A percentile compares a stretch with the other conserved stretches of the same genome.
phyloP scores from a whole-genome alignment of 2,113 vertebrate genomes.

The Casuarius casuarius region DNA sequence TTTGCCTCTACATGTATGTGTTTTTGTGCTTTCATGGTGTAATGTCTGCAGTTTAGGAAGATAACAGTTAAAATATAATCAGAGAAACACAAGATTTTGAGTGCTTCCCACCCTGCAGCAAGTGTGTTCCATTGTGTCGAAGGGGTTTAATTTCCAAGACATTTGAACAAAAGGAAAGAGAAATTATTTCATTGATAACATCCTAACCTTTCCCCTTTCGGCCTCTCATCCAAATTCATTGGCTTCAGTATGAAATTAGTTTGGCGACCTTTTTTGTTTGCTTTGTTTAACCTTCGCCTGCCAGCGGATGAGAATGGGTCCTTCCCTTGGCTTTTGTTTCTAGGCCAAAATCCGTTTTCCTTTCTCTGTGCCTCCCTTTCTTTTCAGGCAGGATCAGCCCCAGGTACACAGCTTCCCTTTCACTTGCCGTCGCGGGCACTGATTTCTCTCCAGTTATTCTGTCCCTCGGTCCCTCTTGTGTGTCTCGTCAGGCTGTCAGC shows the following conservation, averaged over 20 bases:
- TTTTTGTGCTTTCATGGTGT: constrained; percentile 64
- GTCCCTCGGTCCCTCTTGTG: background rate
- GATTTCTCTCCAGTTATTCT: background rate
- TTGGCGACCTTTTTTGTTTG: constrained; percentile 41
- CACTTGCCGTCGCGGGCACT: background rate
- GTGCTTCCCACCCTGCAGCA: background rate
- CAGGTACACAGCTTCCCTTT: background rate
- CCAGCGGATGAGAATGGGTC: background rate
- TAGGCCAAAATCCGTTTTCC: background rate
- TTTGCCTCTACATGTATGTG: constrained; percentile 60
- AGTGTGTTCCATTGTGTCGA: constrained; percentile 17
- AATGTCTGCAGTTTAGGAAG: constrained; percentile 1
- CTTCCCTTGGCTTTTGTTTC: background rate
- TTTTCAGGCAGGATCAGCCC: background rate
- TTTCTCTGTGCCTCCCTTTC: background rate
- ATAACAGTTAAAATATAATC: background rate
- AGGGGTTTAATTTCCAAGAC: constrained; percentile 63
- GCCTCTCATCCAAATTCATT: constrained; percentile 69
- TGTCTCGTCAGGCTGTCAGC: background rate
- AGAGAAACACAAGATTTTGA: constrained; percentile 3
- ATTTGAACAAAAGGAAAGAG: constrained; percentile 32
- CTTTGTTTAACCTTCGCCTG: constrained; percentile 57
- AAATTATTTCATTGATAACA: constrained; percentile 46
- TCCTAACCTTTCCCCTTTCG: constrained; percentile 64
- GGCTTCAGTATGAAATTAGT: constrained; percentile 61